Evolutionary conservation across 1,140 invertebrate genomes (phyloP), one percentile per base, ranked within the genome.

Genomic region (Drosophila kurseongensis): DNA sequence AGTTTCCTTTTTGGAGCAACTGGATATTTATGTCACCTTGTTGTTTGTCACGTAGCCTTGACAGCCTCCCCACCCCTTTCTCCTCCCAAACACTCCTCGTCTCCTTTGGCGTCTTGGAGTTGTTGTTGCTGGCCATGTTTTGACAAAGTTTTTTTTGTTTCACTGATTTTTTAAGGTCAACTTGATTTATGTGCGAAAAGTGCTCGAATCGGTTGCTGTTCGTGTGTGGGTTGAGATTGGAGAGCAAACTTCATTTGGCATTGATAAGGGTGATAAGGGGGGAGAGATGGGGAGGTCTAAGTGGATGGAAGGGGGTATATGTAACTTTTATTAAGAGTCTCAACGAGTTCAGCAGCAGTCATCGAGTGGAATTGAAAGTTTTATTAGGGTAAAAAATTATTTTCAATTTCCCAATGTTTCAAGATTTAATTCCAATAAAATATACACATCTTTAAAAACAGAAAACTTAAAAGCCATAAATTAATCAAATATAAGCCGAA

Each of bases 11-110:
- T 77, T 79, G 58, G 67, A 71, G 74, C 75, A 88, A 83, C 78
- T 82, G 83, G 71, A 88, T 86, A 86, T 88, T 86, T 88, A 88
- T 86, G 83, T 86, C 83, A 86, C 83, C 83, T 82, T 88, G 71
- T 81, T 86, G 67, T 78, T 78, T 75, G 60, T 75, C 73, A 75
- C 73, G 71, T 75, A 75, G 73, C 73, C 73, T 75, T 75, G 73
- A 75, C 73, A 66, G 57, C 67, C 67, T 48, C 63, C 29, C 10
- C 14, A 44, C n/a, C 16, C 16, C 9, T 12, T 29, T 29, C 45
- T 59, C 32, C 23, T 32, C 27, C 47, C 3, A 12, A 13, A 47
- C 41, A 35, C 32, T 54, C 52, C n/a, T 45, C 44, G 56, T 63
- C 56, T 51, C 75, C 54, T 72, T 40, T 55, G 40, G 50, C 59